A percentile compares a stretch with the other conserved stretches of the same genome.
phyloP scores from a whole-genome alignment of 2,888 invertebrate species.

The Nomada ruficornis region DNA sequence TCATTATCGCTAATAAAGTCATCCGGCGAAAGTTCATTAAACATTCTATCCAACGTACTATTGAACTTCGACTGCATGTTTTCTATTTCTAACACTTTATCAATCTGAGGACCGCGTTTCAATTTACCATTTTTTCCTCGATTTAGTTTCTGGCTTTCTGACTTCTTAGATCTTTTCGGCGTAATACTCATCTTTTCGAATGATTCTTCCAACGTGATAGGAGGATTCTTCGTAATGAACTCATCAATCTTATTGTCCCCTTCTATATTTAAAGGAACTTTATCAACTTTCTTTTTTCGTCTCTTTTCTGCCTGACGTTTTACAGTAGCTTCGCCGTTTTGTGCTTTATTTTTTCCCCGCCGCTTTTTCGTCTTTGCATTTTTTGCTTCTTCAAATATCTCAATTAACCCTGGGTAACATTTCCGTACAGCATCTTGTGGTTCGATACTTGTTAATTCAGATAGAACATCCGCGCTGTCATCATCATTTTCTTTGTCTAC shows the following conservation, averaged over 20 bases:
- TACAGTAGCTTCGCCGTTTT: conserved; percentile 42
- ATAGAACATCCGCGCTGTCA: conserved; percentile 50
- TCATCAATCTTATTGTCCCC: conserved; percentile 66
- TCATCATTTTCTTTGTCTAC: conserved; percentile 66
- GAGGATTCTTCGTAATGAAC: conserved; percentile 69
- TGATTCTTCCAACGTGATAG: conserved; percentile 76
- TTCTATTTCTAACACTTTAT: conserved; percentile 80
- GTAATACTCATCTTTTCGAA: conserved; percentile 76
- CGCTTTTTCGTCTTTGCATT: conserved; percentile 82
- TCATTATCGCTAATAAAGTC: conserved; percentile 83
- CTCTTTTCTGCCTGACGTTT: conserved; percentile 21
- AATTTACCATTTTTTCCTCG: background rate
- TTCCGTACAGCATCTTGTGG: conserved; percentile 87
- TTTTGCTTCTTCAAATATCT: conserved; percentile 86
- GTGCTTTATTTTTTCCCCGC: conserved; percentile 68
- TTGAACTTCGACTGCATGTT: conserved; percentile 78
- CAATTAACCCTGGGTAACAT: conserved; percentile 88
- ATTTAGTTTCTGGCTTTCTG: background rate
- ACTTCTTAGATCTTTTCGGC: conserved; percentile 79
- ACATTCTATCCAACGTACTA: conserved; percentile 81
- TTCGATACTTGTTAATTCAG: conserved; percentile 88
- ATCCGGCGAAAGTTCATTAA: conserved; percentile 78
- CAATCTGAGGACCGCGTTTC: conserved; percentile 71
- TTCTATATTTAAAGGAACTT: conserved; percentile 35
- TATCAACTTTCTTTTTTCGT: conserved; percentile 20